Conservation (phyloP, 2,113 vertebrate species). For the Plecotus auritus region DNA sequence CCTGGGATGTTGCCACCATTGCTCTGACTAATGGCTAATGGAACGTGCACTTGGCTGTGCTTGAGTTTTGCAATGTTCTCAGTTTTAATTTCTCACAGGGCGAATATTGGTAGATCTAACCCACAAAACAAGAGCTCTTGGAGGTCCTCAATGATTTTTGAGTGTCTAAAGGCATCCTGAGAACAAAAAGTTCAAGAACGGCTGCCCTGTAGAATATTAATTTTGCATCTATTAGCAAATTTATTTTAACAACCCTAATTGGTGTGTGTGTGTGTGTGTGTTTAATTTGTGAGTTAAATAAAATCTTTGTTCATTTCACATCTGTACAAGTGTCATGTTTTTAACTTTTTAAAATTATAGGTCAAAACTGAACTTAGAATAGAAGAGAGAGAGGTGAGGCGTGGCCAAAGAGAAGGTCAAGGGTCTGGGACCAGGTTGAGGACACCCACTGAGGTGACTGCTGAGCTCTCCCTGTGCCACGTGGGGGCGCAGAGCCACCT, state of each 20-base stretch:
- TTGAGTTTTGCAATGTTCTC: background rate
- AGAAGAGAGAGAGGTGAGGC: background rate
- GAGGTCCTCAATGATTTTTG: background rate
- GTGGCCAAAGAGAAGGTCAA: background rate
- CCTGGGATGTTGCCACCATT: accelerated
- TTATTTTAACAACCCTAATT: background rate
- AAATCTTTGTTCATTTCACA: background rate
- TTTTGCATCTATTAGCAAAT: background rate
- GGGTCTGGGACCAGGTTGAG: accelerated
- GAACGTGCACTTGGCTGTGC: background rate
- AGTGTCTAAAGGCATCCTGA: background rate
- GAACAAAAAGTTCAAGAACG: background rate
- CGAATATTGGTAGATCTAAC: background rate
- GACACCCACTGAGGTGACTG: accelerated
- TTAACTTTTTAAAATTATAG: background rate
- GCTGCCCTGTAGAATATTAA: background rate
- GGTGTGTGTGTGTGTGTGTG: background rate
- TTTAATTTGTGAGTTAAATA: background rate
- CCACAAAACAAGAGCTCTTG: background rate
- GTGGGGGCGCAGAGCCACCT: accelerated
- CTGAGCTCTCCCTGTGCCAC: no score
- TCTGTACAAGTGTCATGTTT: background rate
- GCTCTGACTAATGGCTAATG: no score
- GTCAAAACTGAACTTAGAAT: background rate
- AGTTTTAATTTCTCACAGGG: background rate